Evolutionary conservation across 2,797 vertebrate species (phyloP).

Genomic region (Phyllotis vaccarum): DNA sequence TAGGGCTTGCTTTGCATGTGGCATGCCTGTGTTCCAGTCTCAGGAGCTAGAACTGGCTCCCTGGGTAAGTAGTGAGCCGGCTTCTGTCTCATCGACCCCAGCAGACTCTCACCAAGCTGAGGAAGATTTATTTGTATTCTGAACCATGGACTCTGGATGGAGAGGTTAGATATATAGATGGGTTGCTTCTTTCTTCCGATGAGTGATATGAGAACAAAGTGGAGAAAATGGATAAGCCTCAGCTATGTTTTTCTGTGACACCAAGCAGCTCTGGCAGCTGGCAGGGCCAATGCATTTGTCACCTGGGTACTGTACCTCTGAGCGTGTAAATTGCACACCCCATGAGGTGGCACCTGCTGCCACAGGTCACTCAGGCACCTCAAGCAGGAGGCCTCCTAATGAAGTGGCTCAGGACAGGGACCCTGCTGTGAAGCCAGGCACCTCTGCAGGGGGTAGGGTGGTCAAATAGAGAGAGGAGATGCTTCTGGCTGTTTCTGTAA

Average conservation of each 20-base stretch:
- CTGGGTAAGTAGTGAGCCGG: background rate
- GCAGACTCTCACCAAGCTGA: background rate
- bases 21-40: too few species aligned
- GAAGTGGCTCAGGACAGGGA: background rate
- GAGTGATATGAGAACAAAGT: background rate
- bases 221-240: background rate
- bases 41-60: background rate
- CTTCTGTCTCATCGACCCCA: background rate
- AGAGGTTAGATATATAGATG: background rate
- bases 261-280: background rate
- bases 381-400: background rate
- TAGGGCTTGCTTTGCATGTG: rapidly evolving
- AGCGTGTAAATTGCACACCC: background rate
- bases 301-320: conserved; percentile 11
- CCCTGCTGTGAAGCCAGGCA: conserved; percentile 5
- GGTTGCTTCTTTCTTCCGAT: background rate
- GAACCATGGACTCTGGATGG: background rate
- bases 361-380: background rate
- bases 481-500: background rate
- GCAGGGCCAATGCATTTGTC: background rate
- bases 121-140: too few species aligned
- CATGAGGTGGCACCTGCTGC: conserved; percentile 26
- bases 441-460: background rate
- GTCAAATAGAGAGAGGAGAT: background rate
- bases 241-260: rapidly evolving